A percentile compares a stretch with the other conserved stretches of the same genome.
phyloP scores from a whole-genome alignment of 2,797 vertebrate species.

The Picus viridis region DNA sequence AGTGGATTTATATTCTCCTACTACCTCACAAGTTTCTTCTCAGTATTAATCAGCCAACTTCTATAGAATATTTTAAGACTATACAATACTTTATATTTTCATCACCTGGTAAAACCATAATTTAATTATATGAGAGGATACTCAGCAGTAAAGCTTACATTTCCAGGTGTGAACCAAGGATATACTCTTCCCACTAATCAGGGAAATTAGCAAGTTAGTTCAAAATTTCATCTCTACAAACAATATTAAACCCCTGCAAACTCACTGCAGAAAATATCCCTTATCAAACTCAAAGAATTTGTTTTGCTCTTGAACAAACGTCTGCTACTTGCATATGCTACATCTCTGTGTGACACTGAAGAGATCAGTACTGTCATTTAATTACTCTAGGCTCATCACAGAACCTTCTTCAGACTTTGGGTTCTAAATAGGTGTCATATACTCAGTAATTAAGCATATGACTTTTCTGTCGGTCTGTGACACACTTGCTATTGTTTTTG shows the following conservation, averaged over 20 bases:
- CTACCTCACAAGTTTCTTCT: neutral
- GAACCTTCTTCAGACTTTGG: neutral
- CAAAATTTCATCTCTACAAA: neutral
- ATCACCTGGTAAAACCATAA: neutral
- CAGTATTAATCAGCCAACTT: neutral
- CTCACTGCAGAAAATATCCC: neutral
- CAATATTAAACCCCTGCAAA: constrained; percentile 20
- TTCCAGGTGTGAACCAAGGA: neutral
- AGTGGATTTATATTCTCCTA: neutral
- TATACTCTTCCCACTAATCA: neutral
- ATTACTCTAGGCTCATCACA: neutral
- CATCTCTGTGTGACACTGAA: neutral
- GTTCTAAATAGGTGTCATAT: constrained; percentile 40
- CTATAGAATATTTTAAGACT: neutral
- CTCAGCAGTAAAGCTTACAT: neutral
- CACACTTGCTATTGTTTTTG: neutral
- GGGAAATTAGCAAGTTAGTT: neutral
- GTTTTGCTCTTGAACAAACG: neutral
- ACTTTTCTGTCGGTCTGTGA: neutral
- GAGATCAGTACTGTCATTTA: constrained; percentile 28
- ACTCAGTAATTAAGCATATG: constrained; percentile 19
- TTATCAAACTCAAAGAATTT: neutral
- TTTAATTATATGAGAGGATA: neutral
- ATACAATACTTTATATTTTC: neutral
- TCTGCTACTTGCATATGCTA: neutral